These are phyloP conservation scores for Flabesymbios commensalis DNA, from an alignment of 2,888 invertebrate species.

Conservation along the genomic window DNA sequence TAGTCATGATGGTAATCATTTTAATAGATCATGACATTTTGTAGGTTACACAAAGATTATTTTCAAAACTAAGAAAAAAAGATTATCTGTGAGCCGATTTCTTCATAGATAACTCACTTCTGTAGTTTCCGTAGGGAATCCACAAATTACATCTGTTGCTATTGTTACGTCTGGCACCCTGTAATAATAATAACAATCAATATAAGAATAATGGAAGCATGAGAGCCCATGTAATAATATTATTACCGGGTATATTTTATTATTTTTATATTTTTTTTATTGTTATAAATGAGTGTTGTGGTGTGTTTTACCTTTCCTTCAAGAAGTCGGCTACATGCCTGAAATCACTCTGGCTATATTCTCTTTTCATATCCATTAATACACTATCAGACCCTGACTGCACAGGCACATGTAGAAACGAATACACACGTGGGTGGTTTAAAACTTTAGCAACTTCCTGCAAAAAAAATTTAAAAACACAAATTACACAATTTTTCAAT, in stretches of 20 bases:
- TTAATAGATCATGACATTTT: too few species aligned
- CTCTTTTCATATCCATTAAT: constrained; percentile 91
- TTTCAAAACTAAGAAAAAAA: too few species aligned
- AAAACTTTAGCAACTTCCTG: constrained; percentile 84
- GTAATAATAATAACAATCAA: constrained; percentile 38
- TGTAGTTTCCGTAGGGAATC: constrained; percentile 95
- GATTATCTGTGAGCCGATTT: too few species aligned
- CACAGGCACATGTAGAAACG: constrained; percentile 96
- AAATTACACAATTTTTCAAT: neutral
- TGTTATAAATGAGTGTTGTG: too few species aligned
- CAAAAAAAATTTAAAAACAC: constrained; percentile 15
- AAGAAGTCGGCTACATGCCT: constrained; percentile 85
- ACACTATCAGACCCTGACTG: constrained; percentile 96
- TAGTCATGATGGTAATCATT: neutral
- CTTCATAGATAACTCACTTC: too few species aligned
- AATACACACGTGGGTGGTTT: constrained; percentile 84
- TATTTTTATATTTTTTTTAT: too few species aligned
- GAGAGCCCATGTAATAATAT: too few species aligned
- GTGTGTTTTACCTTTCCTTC: constrained; percentile 71
- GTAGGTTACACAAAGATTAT: too few species aligned
- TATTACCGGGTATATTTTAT: too few species aligned
- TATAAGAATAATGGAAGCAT: too few species aligned
- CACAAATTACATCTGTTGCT: constrained; percentile 97
- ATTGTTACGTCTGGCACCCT: constrained; percentile 89
- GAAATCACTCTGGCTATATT: constrained; percentile 89